Conservation (phyloP, 64 coral and sea anemone genomes). For the Catalaphyllia jardinei region DNA sequence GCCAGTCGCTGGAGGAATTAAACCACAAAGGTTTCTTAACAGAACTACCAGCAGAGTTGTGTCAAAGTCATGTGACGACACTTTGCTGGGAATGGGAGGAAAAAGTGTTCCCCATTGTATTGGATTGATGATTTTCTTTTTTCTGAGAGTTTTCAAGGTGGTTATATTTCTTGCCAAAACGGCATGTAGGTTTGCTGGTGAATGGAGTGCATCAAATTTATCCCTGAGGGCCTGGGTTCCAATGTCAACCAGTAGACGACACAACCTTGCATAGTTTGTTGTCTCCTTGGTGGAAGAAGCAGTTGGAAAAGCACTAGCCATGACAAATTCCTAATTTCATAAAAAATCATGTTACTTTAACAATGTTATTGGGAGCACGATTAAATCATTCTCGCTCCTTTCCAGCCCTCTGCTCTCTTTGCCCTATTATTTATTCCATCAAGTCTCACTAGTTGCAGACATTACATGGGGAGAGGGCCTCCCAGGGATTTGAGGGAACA, state of each 20-base stretch:
- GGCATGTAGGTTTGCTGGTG: background rate
- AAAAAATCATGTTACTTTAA: no score
- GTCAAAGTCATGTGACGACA: background rate
- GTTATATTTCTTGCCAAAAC: background rate
- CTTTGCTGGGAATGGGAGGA: background rate
- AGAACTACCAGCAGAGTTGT: constrained; percentile 18
- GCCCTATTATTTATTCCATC: no score
- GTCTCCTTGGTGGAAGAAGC: background rate
- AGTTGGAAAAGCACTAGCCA: background rate
- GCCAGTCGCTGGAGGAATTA: constrained; percentile 1
- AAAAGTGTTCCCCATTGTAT: background rate
- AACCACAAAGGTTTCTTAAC: constrained; percentile 30
- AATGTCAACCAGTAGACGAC: background rate
- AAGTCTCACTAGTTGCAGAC: no score
- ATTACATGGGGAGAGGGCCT: no score
- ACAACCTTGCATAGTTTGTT: constrained; percentile 6
- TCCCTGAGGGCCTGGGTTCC: background rate
- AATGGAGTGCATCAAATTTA: background rate
- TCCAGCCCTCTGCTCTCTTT: no score
- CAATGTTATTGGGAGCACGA: no score
- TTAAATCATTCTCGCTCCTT: no score
- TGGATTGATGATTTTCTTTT: background rate
- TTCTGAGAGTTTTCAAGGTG: background rate
- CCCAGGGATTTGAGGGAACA: no score
- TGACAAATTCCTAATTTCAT: background rate